A percentile compares a stretch with the other conserved stretches of the same genome.
Evolutionary conservation across 2,888 invertebrate species (phyloP).

Genomic region (Tinea semifulvella): DNA sequence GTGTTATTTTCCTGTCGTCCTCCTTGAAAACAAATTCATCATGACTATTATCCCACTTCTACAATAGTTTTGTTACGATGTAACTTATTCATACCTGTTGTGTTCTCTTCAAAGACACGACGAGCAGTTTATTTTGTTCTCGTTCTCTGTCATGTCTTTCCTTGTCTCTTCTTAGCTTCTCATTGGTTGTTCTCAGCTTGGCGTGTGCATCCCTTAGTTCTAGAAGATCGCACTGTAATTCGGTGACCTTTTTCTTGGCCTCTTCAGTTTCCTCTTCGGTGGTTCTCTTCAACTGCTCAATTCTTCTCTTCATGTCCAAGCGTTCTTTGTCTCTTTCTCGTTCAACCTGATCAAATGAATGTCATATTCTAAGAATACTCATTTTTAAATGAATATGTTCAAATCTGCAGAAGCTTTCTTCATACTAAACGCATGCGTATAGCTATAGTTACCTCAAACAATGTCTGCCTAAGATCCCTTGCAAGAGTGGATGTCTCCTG

Average conservation of each 20-base stretch:
- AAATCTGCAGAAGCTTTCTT: too few species aligned
- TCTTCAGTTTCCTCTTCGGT: constrained; percentile 91
- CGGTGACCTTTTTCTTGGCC: constrained; percentile 82
- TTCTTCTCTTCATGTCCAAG: constrained; percentile 83
- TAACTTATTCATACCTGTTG: constrained; percentile 60
- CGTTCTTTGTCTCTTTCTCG: constrained; percentile 90
- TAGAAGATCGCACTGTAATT: constrained; percentile 87
- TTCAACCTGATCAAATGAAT: constrained; percentile 70
- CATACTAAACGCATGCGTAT: too few species aligned
- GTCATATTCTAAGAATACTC: too few species aligned
- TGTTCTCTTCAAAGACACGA: constrained; percentile 53
- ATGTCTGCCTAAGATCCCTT: constrained; percentile 84
- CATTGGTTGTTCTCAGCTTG: constrained; percentile 88
- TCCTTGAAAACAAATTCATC: constrained; percentile 58
- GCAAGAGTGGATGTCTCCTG: constrained; percentile 92
- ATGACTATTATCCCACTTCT: background rate
- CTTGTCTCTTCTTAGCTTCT: constrained; percentile 87
- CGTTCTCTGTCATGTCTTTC: constrained; percentile 86
- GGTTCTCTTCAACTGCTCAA: constrained; percentile 84
- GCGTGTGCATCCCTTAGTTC: constrained; percentile 92
- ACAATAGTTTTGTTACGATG: too few species aligned
- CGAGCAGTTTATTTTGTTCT: constrained; percentile 64
- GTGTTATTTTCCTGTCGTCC: constrained; percentile 77
- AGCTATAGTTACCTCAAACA: constrained; percentile 71
- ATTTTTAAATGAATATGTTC: too few species aligned